Base-by-base conservation (phyloP, 2,797 vertebrate genomes). In the Cyclopterus lumpus region DNA sequence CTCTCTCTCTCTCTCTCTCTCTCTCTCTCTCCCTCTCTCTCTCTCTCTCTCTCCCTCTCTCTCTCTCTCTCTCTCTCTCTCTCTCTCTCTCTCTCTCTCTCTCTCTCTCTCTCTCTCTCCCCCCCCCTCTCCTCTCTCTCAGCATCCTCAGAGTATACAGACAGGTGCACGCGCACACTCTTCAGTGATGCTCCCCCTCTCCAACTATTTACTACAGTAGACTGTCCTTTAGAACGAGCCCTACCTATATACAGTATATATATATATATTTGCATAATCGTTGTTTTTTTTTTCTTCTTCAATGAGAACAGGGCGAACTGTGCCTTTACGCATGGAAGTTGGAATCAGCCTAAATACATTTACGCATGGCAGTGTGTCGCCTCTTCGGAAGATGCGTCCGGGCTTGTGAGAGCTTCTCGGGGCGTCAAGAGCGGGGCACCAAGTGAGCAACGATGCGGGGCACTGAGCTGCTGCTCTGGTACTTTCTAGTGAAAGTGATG, bases 401-500 rank as follows among this genome's bases (percentile, higher is more conserved):
- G 77, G 79, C 79, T 79, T 83, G 84, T 92, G 83, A 91, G 79
- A 77, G 73, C 72, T 67, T 73, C 36, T 75, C 73, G 38, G 61
- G 55, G 74, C 74, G 67, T 73, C 58, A 71, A 67, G 46, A 59
- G 71, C 63, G 40, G 68, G 18, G 34, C 49, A 62, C 63, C 40
- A 81, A 88, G 76, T 88, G 77, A 89, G 72, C 71, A 34, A 88
- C 71, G 40, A 93, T 93, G 93, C 85, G 91, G 77, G 89, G 87
- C 30, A 73, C 92, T 14, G 91, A 92, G 84, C 86, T 95, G 75
- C 87, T 96, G 70, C 91, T 98, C 73, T 94, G 96, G 67, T 98
- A 96, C 96, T 94, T 97, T 93, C 93, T 96, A 88, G 92, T 96
- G 59, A 96, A 97, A 96, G 95, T 97, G 84, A 92, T 95, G 87